Conservation (phyloP, 92 coral and sea anemone genomes). For the Zoanthus solanderi region DNA sequence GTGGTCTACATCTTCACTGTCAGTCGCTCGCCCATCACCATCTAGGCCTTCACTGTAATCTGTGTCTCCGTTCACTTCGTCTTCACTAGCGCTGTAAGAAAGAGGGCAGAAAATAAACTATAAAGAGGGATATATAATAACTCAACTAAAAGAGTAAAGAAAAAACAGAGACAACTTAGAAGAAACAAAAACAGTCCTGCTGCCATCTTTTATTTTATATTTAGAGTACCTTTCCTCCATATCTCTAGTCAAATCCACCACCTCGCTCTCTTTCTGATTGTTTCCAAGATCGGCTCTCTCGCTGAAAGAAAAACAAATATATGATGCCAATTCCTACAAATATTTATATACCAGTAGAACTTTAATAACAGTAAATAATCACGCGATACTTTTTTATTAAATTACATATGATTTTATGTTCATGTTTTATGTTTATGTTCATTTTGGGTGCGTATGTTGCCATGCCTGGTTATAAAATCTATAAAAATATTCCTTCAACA, state of each 20-base stretch:
- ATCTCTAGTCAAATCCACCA: constrained; percentile 1
- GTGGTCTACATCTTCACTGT: constrained; percentile 6
- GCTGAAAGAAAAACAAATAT: constrained; percentile 4
- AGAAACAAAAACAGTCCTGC: not conserved
- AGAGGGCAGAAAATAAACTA: constrained; percentile 43
- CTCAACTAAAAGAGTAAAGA: constrained; percentile 25
- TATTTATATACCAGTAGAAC: not conserved
- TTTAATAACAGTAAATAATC: not conserved
- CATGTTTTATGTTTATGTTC: too few species aligned
- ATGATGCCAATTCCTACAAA: not conserved
- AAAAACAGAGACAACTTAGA: constrained; percentile 1
- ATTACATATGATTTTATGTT: constrained; percentile 4
- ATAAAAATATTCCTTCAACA: not conserved
- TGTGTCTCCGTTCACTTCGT: constrained; percentile 27
- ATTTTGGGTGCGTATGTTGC: not conserved
- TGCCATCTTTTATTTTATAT: not conserved
- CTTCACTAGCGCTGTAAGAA: constrained; percentile 45
- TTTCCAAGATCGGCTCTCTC: constrained; percentile 11
- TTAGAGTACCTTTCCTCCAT: constrained; percentile 3
- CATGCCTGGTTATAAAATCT: not conserved
- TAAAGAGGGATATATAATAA: constrained; percentile 40
- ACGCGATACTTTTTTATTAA: not conserved
- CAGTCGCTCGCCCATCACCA: constrained; percentile 10
- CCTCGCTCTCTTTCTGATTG: constrained; percentile 5
- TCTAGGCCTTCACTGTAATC: constrained; percentile 1